Percentiles rank a stretch among this genome's conserved stretches.
Evolutionary conservation across 2,888 invertebrate species (phyloP).

Genomic region (Amblyjoppa proteus): DNA sequence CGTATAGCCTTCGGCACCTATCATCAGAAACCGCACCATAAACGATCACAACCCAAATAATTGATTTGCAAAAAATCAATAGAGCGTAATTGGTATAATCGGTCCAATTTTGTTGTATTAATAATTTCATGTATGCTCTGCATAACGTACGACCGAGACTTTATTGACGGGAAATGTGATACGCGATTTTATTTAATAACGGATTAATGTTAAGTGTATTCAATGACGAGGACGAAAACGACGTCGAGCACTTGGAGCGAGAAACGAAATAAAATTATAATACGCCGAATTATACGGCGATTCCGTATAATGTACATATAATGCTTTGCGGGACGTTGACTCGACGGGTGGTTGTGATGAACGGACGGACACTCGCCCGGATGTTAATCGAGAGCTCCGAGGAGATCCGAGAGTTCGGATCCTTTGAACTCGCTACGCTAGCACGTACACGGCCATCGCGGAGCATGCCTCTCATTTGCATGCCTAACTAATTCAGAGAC

Average conservation of each 20-base stretch:
- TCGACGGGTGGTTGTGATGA: conserved; percentile 64
- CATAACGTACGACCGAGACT: conserved; percentile 37
- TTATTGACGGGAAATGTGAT: conserved; percentile 30
- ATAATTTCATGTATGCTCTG: conserved; percentile 29
- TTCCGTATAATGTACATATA: conserved; percentile 12
- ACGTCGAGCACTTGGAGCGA: not conserved
- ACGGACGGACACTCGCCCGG: conserved; percentile 55
- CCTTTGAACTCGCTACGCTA: conserved; percentile 64
- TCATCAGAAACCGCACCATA: conserved; percentile 43
- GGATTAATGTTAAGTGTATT: conserved; percentile 23
- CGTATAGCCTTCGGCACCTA: conserved; percentile 28
- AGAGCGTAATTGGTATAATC: conserved; percentile 38
- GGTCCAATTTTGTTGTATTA: conserved; percentile 42
- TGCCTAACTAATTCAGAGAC: conserved; percentile 63
- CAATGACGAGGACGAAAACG: conserved; percentile 33
- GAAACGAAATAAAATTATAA: conserved; percentile 43
- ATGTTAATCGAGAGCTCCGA: conserved; percentile 66
- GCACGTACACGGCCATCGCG: conserved; percentile 39
- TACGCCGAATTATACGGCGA: conserved; percentile 41
- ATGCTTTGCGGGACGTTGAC: conserved; percentile 36
- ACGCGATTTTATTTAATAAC: conserved; percentile 55
- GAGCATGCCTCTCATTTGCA: conserved; percentile 58
- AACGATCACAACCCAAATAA: conserved; percentile 36
- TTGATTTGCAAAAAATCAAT: conserved; percentile 51
- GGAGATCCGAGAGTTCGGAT: conserved; percentile 63